A percentile compares a stretch with the other conserved stretches of the same genome.
Conservation (phyloP, 2,797 vertebrate species). For the Calcarius lapponicus region DNA sequence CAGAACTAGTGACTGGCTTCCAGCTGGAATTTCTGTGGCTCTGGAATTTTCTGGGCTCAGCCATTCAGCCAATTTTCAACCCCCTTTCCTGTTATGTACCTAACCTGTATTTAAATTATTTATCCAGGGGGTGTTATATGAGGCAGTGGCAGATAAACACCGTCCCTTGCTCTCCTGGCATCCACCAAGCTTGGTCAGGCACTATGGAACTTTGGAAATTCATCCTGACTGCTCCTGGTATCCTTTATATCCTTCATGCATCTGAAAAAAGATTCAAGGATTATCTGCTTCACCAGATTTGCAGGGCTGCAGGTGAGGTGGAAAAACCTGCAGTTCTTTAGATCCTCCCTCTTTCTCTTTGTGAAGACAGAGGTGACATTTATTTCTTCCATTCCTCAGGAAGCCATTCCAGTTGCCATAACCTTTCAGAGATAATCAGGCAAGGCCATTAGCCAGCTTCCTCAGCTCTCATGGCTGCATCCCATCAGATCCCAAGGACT, state of each 20-base stretch:
- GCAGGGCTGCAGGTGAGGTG: not conserved
- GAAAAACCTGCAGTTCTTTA: not conserved
- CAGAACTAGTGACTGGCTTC: not conserved
- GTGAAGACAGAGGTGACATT: not conserved
- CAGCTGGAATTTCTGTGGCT: not conserved
- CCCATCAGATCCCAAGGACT: not conserved
- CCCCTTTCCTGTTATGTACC: not conserved
- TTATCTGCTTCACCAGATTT: not conserved
- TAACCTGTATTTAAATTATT: not conserved
- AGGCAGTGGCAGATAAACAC: not conserved
- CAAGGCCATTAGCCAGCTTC: not conserved
- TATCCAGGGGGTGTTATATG: accelerated
- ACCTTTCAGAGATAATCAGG: not conserved
- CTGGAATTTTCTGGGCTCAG: not conserved
- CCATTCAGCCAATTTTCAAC: not conserved
- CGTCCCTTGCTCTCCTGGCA: not conserved
- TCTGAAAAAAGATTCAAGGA: not conserved
- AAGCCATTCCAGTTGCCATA: not conserved
- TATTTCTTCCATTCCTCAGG: not conserved
- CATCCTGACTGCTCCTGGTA: not conserved
- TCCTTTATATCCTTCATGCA: too few relatives aligned
- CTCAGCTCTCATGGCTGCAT: not conserved
- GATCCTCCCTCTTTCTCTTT: not conserved
- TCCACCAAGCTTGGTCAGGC: not conserved
- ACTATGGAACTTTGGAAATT: not conserved